Base-by-base conservation (phyloP, 2,113 vertebrate species). In the Ammodytes dubius region DNA sequence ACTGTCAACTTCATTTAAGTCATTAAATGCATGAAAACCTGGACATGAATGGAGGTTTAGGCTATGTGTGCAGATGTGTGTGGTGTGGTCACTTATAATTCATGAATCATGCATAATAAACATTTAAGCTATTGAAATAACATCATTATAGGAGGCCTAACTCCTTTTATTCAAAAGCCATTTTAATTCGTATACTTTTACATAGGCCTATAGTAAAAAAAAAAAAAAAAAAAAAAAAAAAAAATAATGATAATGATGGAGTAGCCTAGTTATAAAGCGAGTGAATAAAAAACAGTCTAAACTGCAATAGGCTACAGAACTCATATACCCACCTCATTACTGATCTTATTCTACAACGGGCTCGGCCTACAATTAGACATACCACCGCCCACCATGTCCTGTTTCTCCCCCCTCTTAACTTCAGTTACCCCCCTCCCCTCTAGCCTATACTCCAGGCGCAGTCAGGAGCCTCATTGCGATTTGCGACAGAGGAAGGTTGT, bases 371-470 rank as follows among this genome's bases (percentile, higher is more conserved):
- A 77, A 67, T 81, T 42, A 65, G 71, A 74, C 19, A 74, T 81
- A 83, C 84, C 70, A 77, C 88, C 89, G 83, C 88, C 91, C 89
- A 91, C 76, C 70, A n/a, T 0, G 60, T 69, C 64, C 80, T 78
- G 64, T 74, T 27, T 27, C 83, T 70, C 40, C 81, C 78, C 71
- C 40, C 67, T 76, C 49, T 67, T 42, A 27, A 66, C 76, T 70
- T 46, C 58, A 72, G 60, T 75, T 46, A 50, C 82, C 77, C 82
- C 77, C 54, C 57, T 77, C 86, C 63, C 58, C 67, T 27, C 27
- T 27, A 27, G 27, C 27, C 43, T 74, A 14, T 13, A 45, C 81
- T 70, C 77, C 58, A 77, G 77, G 57, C 86, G 27, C 87, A 87
- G 84, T 83, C 83, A 65, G 82, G 59, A 87, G 77, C 63, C 70